Base-by-base conservation (phyloP, 2,797 vertebrate genomes). In the Hydrophis major region DNA sequence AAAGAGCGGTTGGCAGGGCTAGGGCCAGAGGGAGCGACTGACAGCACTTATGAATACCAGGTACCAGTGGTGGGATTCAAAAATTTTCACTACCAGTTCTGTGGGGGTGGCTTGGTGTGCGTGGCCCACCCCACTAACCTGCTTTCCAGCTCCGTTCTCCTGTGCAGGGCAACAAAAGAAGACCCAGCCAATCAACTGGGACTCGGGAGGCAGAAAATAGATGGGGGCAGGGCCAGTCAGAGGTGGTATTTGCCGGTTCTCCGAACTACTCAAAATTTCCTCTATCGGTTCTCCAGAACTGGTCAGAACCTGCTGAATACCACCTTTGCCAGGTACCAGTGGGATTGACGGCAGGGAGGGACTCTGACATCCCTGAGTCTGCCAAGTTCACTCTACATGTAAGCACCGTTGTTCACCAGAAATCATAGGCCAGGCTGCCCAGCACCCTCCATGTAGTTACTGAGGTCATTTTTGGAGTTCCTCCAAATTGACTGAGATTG, bases 41-140 rank as follows among this genome's bases (percentile, higher is more conserved):
- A 99, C 95, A 99, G 98, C 74, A 99, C 99, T 93, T 98, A 99
- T 20, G 99, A 99, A 96, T 99, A 99, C 96, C 99, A 99, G 99
- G 99, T 99, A 96, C 42, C 47, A 69, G 87, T 20, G 50, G 47
- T 53, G 50, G 50, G 50, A 53, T 53, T 53, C 8, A 53, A 53
- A 53, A 53, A 53, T 53, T 53, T 53, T 53, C 8, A 10, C 7
- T 10, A 53, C 50, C 50, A 53, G 50, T 53, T 53, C 50, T 53
- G 50, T 53, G 50, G 50, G 50, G 50, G 50, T 53, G 50, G 50
- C 50, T 53, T 53, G 50, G 7, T 53, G 50, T 8, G 50, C 8
- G 1, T 53, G 50, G 50, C 50, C 50, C 50, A 53, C 8, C 50
- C 50, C 8, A 53, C 50, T 53, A 53, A 53, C 50, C 8, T 53